phyloP scores from a whole-genome alignment of 2,888 invertebrate species.

The Dendrolimus pini region DNA sequence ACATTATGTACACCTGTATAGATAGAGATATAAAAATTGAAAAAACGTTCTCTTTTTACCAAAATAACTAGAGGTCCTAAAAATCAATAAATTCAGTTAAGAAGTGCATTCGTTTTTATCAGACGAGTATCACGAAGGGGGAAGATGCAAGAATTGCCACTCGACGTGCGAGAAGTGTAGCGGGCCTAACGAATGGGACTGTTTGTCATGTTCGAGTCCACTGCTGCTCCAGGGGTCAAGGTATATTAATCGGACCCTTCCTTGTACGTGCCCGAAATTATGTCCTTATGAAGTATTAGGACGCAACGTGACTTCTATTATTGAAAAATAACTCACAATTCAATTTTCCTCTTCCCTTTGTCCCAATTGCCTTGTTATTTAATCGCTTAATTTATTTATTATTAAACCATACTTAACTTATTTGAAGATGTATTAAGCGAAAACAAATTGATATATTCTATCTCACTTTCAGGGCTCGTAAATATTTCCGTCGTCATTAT shows the following conservation, averaged over 20 bases:
- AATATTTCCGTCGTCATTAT: too few species aligned
- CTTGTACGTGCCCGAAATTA: conserved; percentile 7
- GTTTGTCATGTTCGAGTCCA: conserved; percentile 85
- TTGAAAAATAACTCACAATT: background rate
- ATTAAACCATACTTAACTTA: conserved; percentile 10
- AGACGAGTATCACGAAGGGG: conserved; percentile 86
- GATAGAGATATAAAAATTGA: too few species aligned
- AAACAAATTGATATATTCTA: too few species aligned
- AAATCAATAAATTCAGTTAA: too few species aligned
- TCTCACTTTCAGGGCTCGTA: too few species aligned
- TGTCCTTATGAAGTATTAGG: conserved; percentile 1
- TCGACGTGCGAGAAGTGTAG: conserved; percentile 90
- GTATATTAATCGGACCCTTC: conserved; percentile 24
- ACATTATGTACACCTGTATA: too few species aligned
- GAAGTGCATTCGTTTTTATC: conserved; percentile 28
- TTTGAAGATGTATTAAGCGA: conserved; percentile 10
- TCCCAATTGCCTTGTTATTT: background rate
- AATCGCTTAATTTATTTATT: background rate
- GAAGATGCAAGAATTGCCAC: conserved; percentile 88
- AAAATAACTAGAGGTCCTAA: too few species aligned
- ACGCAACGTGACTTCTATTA: background rate
- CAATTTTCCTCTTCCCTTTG: background rate
- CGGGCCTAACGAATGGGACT: conserved; percentile 85
- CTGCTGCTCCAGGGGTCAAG: conserved; percentile 82
- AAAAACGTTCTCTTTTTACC: too few species aligned